phyloP scores from a whole-genome alignment of 2,888 invertebrate genomes.

The Drosophila basisetae region DNA sequence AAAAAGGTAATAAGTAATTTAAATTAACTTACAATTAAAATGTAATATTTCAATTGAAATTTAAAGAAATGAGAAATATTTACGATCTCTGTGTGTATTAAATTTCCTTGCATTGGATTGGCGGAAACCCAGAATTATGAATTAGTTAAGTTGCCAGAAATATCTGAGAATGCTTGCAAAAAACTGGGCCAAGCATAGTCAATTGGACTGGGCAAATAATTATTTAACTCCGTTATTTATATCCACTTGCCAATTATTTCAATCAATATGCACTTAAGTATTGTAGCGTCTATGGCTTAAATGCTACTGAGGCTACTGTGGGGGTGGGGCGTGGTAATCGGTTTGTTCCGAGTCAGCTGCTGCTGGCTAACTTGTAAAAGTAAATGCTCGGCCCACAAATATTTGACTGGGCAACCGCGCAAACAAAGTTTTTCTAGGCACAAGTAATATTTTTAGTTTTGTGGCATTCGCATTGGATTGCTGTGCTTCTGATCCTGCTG shows the following conservation, averaged over 20 bases:
- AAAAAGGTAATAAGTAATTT: neutral
- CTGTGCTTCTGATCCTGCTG: constrained; percentile 13
- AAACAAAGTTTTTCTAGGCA: constrained; percentile 65
- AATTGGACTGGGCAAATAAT: neutral
- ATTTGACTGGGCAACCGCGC: constrained; percentile 68
- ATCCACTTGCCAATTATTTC: constrained; percentile 31
- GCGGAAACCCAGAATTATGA: neutral
- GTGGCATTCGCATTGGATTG: constrained; percentile 46
- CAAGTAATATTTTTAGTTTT: constrained; percentile 76
- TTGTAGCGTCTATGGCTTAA: constrained; percentile 12
- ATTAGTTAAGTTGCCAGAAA: neutral
- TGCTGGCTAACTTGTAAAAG: constrained; percentile 27
- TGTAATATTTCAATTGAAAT: neutral
- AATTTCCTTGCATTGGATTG: neutral
- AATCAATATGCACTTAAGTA: constrained; percentile 35
- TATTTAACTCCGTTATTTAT: constrained; percentile 11
- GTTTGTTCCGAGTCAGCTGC: constrained; percentile 57
- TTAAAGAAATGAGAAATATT: neutral
- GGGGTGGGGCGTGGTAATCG: constrained; percentile 30
- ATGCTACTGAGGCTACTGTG: neutral
- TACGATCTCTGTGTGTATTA: neutral
- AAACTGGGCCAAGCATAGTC: neutral
- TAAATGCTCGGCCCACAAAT: constrained; percentile 65
- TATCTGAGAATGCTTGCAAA: neutral
- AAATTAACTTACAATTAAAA: neutral